Percentiles rank a stretch among this genome's conserved stretches.
These are phyloP conservation scores for Cavia porcellus DNA, from an alignment of 2,113 vertebrate genomes.

Conservation along the genomic window DNA sequence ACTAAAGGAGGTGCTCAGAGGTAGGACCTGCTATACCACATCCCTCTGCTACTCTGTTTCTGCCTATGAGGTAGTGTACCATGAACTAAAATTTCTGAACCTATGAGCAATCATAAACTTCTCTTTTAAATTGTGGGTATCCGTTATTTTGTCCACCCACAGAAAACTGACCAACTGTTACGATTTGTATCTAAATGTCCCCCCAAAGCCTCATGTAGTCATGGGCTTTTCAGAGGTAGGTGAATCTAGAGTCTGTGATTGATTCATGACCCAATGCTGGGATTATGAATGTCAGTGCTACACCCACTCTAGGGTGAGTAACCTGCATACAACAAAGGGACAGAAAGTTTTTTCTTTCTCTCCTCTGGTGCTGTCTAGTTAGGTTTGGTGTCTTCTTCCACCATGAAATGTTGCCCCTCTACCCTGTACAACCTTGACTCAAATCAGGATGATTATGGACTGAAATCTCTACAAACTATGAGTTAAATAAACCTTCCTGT, in stretches of 20 bases:
- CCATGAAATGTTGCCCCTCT: neutral
- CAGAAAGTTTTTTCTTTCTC: neutral
- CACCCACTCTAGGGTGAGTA: neutral
- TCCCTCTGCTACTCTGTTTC: neutral
- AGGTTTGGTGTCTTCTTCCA: neutral
- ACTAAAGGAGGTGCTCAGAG: neutral
- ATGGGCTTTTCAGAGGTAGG: neutral
- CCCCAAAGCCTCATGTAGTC: neutral
- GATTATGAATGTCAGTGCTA: neutral
- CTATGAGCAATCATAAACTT: neutral
- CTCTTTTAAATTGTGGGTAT: neutral
- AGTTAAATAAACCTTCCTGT: neutral
- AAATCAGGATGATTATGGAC: neutral
- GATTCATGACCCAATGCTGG: neutral
- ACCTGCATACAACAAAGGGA: neutral
- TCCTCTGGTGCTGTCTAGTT: neutral
- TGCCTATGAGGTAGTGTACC: neutral
- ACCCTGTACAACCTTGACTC: neutral
- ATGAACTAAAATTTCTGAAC: neutral
- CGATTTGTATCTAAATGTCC: neutral
- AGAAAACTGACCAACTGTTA: neutral
- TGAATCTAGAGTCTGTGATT: neutral
- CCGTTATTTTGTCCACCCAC: neutral
- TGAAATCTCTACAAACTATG: neutral
- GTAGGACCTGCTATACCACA: neutral